Evolutionary conservation across 1,140 invertebrate genomes (phyloP).

Genomic region (Akabosia matsudoensis): DNA sequence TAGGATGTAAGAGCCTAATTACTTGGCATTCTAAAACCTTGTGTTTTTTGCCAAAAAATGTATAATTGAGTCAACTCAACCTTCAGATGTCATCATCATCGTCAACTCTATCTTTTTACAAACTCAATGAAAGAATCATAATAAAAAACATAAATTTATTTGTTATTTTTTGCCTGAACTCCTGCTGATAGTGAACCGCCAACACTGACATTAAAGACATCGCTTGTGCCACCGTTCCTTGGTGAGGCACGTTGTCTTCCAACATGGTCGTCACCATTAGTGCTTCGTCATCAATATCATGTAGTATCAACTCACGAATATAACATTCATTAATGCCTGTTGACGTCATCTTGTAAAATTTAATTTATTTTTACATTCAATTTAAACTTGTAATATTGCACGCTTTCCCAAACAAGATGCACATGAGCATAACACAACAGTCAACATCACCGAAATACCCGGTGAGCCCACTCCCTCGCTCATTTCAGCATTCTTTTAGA

Average conservation of each 20-base stretch:
- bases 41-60: neutral
- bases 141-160: too few species aligned
- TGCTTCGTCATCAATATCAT: neutral
- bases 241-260: neutral
- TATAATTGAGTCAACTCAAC: neutral
- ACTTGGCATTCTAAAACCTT: neutral
- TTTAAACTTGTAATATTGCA: neutral
- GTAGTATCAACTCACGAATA: neutral
- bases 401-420: neutral
- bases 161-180: neutral
- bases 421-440: too few species aligned
- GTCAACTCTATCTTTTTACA: too few species aligned
- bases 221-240: neutral
- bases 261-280: neutral
- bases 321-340: neutral
- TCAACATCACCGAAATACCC: too few species aligned
- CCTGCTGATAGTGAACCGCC: neutral
- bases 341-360: neutral
- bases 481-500: neutral
- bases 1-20: too few species aligned
- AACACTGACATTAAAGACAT: neutral
- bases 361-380: neutral
- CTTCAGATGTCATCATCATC: slow-evolving; percentile 7
- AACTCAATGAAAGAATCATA: too few species aligned
- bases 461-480: too few species aligned